Conservation (phyloP, 2,113 vertebrate species). For the Clinocottus analis region DNA sequence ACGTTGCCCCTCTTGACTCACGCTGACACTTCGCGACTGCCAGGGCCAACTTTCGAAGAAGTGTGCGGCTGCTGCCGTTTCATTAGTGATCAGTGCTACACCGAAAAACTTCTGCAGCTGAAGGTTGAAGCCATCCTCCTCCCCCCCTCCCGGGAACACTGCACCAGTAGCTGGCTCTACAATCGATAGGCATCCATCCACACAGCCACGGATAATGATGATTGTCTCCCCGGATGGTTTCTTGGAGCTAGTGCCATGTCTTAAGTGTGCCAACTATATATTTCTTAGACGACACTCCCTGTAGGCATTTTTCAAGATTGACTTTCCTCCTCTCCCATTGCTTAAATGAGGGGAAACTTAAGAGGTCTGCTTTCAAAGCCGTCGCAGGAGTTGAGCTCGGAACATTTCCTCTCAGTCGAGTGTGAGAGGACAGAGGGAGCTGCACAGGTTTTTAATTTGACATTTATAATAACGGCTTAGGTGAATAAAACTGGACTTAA, state of each 20-base stretch:
- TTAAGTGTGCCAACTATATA: slow-evolving; percentile 30
- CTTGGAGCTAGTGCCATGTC: slow-evolving; percentile 41
- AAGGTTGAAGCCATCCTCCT: slow-evolving; percentile 27
- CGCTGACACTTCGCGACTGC: too few species aligned
- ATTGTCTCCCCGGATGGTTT: slow-evolving; percentile 25
- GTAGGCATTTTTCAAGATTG: neutral
- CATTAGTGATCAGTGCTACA: slow-evolving; percentile 43
- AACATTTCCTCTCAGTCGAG: neutral
- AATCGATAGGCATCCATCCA: slow-evolving; percentile 55
- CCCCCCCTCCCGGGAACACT: neutral
- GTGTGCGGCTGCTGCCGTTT: slow-evolving; percentile 16
- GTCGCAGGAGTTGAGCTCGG: neutral
- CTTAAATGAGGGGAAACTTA: slow-evolving; percentile 2
- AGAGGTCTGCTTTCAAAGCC: neutral
- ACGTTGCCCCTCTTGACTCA: slow-evolving; percentile 21
- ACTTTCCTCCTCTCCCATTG: neutral
- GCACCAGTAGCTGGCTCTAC: neutral
- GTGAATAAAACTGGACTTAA: neutral
- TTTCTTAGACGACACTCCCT: slow-evolving; percentile 11
- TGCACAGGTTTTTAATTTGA: neutral
- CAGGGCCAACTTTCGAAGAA: slow-evolving; percentile 1
- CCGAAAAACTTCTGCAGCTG: slow-evolving; percentile 9
- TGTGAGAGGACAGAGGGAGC: too few species aligned
- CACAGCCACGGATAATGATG: slow-evolving; percentile 35
- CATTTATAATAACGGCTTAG: neutral